Conservation (phyloP, 2,113 vertebrate species). For the Micronycteris hirsuta region DNA sequence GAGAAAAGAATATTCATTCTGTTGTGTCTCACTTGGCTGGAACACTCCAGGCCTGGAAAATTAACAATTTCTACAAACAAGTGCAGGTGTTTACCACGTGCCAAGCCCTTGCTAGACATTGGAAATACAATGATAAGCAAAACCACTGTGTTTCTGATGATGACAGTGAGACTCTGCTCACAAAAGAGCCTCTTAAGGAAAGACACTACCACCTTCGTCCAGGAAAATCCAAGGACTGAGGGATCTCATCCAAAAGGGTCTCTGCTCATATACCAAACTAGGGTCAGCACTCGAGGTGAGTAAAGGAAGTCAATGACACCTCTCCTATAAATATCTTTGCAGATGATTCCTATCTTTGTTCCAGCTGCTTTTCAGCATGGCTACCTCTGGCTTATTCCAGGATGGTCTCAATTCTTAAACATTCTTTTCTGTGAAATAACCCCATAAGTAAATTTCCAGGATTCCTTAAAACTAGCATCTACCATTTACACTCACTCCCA, state of each 20-base stretch:
- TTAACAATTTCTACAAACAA: background rate
- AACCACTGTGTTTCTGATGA: background rate
- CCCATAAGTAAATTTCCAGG: background rate
- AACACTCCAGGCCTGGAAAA: background rate
- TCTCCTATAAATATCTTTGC: background rate
- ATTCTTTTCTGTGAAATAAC: background rate
- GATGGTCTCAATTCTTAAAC: background rate
- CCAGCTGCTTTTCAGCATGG: background rate
- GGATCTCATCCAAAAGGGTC: background rate
- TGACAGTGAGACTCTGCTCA: background rate
- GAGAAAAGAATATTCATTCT: conserved; percentile 13
- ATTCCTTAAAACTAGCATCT: background rate
- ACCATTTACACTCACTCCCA: background rate
- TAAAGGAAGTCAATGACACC: background rate
- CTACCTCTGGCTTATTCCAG: background rate
- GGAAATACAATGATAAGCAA: background rate
- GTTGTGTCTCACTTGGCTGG: background rate
- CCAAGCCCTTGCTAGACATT: background rate
- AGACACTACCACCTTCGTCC: background rate
- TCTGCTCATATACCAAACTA: background rate
- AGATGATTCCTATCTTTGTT: too few relatives aligned
- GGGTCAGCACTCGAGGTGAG: background rate
- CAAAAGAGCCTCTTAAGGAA: background rate
- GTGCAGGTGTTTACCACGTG: too few relatives aligned
- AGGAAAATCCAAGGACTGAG: background rate